phyloP scores from a whole-genome alignment of 2,888 invertebrate species.

The Yponomeuta sedellus region DNA sequence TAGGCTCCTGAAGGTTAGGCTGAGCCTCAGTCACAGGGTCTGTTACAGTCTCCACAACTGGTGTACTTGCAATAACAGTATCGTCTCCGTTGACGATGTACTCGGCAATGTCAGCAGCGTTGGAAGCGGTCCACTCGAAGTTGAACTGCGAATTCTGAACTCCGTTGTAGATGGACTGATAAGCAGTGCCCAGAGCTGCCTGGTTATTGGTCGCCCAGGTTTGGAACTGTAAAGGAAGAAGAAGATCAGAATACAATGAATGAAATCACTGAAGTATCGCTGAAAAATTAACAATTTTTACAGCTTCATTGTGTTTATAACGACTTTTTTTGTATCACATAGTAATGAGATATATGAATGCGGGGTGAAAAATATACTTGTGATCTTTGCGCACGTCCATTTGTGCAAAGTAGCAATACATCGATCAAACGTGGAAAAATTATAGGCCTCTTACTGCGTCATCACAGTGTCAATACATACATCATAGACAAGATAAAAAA shows the following conservation, averaged over 20 bases:
- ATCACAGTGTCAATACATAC: no score
- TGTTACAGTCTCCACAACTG: conserved; percentile 16
- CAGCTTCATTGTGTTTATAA: no score
- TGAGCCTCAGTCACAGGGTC: conserved; percentile 12
- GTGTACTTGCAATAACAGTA: conserved; percentile 25
- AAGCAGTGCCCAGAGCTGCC: conserved; percentile 29
- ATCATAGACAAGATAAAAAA: no score
- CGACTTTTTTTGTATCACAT: neutral
- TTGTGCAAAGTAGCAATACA: no score
- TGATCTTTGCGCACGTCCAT: no score
- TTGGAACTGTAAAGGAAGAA: conserved; percentile 41
- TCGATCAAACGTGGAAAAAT: no score
- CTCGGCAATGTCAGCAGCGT: conserved; percentile 36
- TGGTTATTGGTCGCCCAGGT: conserved; percentile 40
- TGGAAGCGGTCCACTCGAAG: conserved; percentile 36
- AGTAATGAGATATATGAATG: no score
- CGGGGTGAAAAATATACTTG: no score
- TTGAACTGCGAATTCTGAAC: conserved; percentile 34
- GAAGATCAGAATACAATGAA: neutral
- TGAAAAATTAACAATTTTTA: no score
- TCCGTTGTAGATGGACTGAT: conserved; percentile 28
- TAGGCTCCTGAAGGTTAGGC: conserved; percentile 32
- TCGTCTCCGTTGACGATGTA: conserved; percentile 31
- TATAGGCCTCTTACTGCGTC: no score
- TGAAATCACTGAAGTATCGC: neutral